Conservation (phyloP, 2,797 vertebrate genomes). For the Periparus ater region DNA sequence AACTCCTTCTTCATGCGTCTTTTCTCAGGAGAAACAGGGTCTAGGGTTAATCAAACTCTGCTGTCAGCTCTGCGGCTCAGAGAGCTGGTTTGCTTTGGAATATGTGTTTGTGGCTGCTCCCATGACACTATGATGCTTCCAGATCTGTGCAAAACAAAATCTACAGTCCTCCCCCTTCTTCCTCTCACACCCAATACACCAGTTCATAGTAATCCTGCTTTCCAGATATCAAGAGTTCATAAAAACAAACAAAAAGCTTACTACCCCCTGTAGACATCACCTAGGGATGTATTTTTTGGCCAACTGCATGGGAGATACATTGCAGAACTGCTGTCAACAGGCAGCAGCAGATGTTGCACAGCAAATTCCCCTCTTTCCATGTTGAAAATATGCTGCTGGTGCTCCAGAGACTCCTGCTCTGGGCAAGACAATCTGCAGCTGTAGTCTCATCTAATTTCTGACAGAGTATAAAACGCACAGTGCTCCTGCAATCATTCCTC, state of each 20-base stretch:
- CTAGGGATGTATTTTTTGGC: neutral
- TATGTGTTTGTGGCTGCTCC: neutral
- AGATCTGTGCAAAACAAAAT: slow-evolving; percentile 2
- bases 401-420: neutral
- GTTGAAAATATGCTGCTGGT: neutral
- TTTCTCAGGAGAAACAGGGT: neutral
- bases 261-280: neutral
- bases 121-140: neutral
- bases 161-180: neutral
- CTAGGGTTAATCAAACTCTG: slow-evolving; percentile 24
- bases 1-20: neutral
- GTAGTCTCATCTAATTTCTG: neutral
- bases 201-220: neutral
- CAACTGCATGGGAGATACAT: neutral
- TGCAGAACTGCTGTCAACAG: neutral
- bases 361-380: neutral
- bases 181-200: neutral
- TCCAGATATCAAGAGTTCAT: neutral
- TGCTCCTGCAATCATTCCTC: neutral
- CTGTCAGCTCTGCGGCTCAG: neutral
- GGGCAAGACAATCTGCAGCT: neutral
- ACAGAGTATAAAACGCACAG: neutral
- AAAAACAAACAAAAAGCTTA: neutral
- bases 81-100: neutral
- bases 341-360: neutral